Evolutionary conservation across 1,140 invertebrate species (phyloP).

Genomic region (Brachionus koreanus): DNA sequence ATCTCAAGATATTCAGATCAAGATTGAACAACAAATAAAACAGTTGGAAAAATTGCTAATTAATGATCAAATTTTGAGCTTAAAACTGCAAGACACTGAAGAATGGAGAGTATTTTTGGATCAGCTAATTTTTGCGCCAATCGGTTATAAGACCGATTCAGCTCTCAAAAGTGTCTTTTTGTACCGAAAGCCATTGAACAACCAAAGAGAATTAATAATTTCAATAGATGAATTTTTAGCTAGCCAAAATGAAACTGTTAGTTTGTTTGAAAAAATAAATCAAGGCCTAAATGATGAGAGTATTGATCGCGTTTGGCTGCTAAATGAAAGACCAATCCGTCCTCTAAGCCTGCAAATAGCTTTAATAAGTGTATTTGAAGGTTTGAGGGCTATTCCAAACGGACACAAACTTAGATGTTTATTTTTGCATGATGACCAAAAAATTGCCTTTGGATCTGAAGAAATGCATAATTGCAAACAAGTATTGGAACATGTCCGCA

Average conservation of each 20-base stretch:
- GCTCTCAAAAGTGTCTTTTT: background rate
- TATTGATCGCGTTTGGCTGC: background rate
- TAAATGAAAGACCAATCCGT: background rate
- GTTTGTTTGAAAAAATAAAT: background rate
- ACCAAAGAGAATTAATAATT: background rate
- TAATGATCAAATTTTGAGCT: background rate
- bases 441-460: background rate
- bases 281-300: background rate
- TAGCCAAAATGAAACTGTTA: background rate
- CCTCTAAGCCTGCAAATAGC: conserved; percentile 3
- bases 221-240: conserved; percentile 15
- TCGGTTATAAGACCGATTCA: background rate
- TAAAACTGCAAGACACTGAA: background rate
- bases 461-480: background rate
- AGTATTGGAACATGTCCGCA: background rate
- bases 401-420: conserved; percentile 13
- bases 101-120: background rate
- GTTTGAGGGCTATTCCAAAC: background rate
- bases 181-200: background rate
- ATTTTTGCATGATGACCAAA: background rate
- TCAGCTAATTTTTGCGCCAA: background rate
- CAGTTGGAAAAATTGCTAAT: conserved; percentile 26
- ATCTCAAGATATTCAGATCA: background rate
- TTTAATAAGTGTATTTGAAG: background rate
- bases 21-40: conserved; percentile 15